A percentile compares a stretch with the other conserved stretches of the same genome.
Evolutionary conservation across 2,797 vertebrate species (phyloP).

Genomic region (Balearica regulorum): DNA sequence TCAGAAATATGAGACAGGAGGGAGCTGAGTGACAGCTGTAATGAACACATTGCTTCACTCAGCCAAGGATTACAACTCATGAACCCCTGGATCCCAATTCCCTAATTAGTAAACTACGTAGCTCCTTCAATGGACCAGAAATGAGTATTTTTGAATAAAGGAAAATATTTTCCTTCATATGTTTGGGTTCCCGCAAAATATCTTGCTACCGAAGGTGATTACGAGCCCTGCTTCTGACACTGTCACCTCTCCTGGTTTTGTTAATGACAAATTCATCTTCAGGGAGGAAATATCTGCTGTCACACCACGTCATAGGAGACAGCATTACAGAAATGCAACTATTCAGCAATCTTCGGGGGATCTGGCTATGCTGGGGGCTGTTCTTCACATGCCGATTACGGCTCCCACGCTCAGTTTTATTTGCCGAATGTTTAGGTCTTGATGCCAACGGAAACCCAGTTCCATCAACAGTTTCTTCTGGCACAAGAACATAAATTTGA

Average conservation of each 20-base stretch:
- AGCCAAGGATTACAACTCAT: neutral
- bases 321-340: slow-evolving; percentile 21
- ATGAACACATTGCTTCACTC: neutral
- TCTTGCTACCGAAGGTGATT: neutral
- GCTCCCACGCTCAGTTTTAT: slow-evolving; percentile 18
- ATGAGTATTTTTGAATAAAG: neutral
- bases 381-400: neutral
- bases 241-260: neutral
- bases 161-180: slow-evolving; percentile 1
- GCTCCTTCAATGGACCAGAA: neutral
- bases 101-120: slow-evolving; percentile 3
- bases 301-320: neutral
- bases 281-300: slow-evolving; percentile 34
- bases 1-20: slow-evolving; percentile 10
- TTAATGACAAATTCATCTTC: slow-evolving; percentile 3
- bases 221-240: neutral
- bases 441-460: slow-evolving; percentile 23
- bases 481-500: neutral
- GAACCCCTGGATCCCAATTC: neutral
- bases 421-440: slow-evolving; percentile 17
- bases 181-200: neutral
- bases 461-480: slow-evolving; percentile 12
- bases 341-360: neutral
- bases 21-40: slow-evolving; percentile 46
- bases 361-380: neutral